Evolutionary conservation across 2,113 vertebrate species (phyloP).

Genomic region (Cheilinus undulatus): DNA sequence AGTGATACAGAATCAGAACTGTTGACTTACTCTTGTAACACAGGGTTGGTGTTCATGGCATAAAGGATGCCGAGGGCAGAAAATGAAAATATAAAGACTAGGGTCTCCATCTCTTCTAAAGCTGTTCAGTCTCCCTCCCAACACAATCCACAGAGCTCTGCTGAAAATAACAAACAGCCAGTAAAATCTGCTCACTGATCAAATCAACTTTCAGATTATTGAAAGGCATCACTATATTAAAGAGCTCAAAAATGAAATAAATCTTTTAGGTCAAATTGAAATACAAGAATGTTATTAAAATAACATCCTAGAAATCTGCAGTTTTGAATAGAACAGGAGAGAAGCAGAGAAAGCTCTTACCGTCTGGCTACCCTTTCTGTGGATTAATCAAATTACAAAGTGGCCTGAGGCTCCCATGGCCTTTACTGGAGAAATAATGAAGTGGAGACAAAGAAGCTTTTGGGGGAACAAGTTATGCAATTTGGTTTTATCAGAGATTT

Average conservation of each 20-base stretch:
- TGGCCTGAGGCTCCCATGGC: conserved; percentile 44
- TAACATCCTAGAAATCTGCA: neutral
- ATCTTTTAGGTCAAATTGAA: neutral
- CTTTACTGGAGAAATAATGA: conserved; percentile 67
- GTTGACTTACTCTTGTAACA: conserved; percentile 88
- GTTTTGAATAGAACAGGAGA: conserved; percentile 15
- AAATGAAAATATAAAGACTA: conserved; percentile 85
- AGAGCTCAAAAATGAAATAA: neutral
- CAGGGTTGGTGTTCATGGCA: conserved; percentile 79
- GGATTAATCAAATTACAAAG: conserved; percentile 74
- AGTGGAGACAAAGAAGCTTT: conserved; percentile 78
- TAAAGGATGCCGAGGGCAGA: conserved; percentile 86
- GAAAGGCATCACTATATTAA: neutral
- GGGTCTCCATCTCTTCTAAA: conserved; percentile 70
- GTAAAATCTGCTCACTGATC: neutral
- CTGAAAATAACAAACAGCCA: conserved; percentile 29
- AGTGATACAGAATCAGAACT: neutral
- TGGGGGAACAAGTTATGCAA: conserved; percentile 67
- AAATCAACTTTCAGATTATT: neutral
- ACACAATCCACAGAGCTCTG: conserved; percentile 12
- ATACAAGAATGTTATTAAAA: conserved; percentile 1
- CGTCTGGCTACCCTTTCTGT: conserved; percentile 60
- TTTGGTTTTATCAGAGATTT: conserved; percentile 79
- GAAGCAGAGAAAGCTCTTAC: conserved; percentile 64
- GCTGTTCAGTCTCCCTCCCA: conserved; percentile 4